Base-by-base conservation (phyloP, 1,140 invertebrate genomes). In the Psilanteris sp. region DNA sequence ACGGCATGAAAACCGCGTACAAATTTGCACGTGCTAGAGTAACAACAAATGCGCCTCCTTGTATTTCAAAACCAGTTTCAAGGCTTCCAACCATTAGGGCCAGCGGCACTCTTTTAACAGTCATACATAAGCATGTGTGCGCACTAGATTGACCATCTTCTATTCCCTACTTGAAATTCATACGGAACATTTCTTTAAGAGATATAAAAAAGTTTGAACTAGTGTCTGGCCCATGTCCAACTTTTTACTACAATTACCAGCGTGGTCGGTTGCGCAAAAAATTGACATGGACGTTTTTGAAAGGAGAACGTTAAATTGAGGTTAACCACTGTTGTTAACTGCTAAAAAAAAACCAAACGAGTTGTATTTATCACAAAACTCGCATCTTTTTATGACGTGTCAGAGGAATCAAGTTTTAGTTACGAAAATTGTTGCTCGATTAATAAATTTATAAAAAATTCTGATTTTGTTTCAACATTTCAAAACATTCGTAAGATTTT, bases 281-380 rank as follows among this genome's bases (percentile, higher is more conserved):
- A 61, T 71, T 77, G 74, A 71, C 74, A 77, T 77, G 67, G 54
- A 27, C 74, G 66, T 64, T 70, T 57, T 72, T 61, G 37, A 61
- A 55, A 44, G 59, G 54, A 67, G 37, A 71, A 71, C 66, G 59
- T 76, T 76, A 76, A 76, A 76, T 76, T 76, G 57, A 39, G 64
- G 73, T 76, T 70, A 76, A 76, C 73, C 73, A 71, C 73, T 32
- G 59, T 61, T 76, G 64, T 76, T 70, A 71, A 71, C 64, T 70
- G 52, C 20, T 37, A 61, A 52, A 44, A 74, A 50, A 59, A 62
- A 36, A n/a, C 29, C 27, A 7, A 52, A 37, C 37, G 55, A 59
- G 34, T 36, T 64, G 29, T 61, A 50, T 68, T 62, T 64, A 50
- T 62, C 61, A 31, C 24, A 46, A 67, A 62, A n/a, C 10, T 3